These are phyloP conservation scores for Zaprionus vittiger DNA, from an alignment of 1,140 invertebrate genomes.

Conservation along the genomic window DNA sequence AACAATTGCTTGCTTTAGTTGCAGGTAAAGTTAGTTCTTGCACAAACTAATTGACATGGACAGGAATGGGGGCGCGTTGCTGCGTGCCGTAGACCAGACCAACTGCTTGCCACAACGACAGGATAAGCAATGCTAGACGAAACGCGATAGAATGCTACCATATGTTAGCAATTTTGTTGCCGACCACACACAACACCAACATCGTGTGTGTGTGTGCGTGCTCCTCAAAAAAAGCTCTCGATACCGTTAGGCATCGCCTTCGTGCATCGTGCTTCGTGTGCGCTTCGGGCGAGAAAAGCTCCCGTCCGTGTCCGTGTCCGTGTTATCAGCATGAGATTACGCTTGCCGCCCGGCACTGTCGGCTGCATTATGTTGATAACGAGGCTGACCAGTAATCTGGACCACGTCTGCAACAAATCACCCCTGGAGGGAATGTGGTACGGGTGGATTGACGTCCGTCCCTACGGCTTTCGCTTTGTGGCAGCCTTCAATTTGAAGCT, in stretches of 20 bases:
- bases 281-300: conserved; percentile 31
- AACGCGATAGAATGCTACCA: conserved; percentile 71
- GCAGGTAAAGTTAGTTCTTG: conserved; percentile 6
- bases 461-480: conserved; percentile 6
- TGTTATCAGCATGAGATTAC: conserved; percentile 45
- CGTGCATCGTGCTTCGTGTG: background rate
- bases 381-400: conserved; percentile 19
- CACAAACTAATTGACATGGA: conserved; percentile 15
- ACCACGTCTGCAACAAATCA: conserved; percentile 32
- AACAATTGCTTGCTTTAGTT: background rate
- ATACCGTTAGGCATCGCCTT: conserved; percentile 24
- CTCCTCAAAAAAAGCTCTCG: conserved; percentile 36
- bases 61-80: background rate
- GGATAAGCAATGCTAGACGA: conserved; percentile 72
- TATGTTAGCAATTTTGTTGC: conserved; percentile 65
- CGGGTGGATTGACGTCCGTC: conserved; percentile 28
- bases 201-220: conserved; percentile 22
- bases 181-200: conserved; percentile 1
- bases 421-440: background rate
- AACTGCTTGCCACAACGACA: conserved; percentile 76
- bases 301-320: conserved; percentile 2
- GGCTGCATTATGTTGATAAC: conserved; percentile 39
- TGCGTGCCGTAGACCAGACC: conserved; percentile 16
- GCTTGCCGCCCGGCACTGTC: conserved; percentile 17
- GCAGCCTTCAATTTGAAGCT: conserved; percentile 27